Evolutionary conservation across 2,888 invertebrate species (phyloP), one percentile per base, ranked within the genome.

Genomic region (Eupithecia insigniata): DNA sequence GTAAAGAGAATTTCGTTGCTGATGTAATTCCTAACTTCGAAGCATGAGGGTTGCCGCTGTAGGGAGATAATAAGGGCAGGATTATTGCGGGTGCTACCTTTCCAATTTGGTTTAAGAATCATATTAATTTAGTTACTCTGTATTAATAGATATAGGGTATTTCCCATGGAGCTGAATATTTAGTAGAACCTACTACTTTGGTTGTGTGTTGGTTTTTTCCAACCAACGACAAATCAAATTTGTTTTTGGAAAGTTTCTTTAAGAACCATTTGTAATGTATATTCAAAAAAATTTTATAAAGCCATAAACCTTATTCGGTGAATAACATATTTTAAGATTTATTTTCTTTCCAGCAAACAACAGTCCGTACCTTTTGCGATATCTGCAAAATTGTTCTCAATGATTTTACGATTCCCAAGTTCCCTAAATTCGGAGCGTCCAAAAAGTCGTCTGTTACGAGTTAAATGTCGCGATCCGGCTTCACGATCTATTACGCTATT

Each of bases 1-100:
- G 74, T 76, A 70, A 76, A 75, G 70, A 75, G 69, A 76, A 74
- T 76, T 74, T 76, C 72, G 74, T 71, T 72, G 70, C 73, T 65
- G 69, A 69, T 75, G 72, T 76, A 74, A 77, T 77, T 76, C 75
- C 71, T 75, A 73, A 70, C 67, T 67, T 65, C 46, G 69, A 67
- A 70, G 72, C 71, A 67, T 62, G 61, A 71, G 70, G 70, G 72
- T 73, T 67, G 68, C 46, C 22, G n/a, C 30, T 65, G 70, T 72
- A 60, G 39, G 64, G 67, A 76, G 55, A 58, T 70, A 71, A 71
- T 72, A 68, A 73, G 68, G 70, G 36, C 32, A 55, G 61, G 65
- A 39, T 67, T 69, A 66, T 69, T 70, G 22, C 66, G 67, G 71
- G 68, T 58, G 34, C 61, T 72, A 64, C 74, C 66, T 70, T 74